Evolutionary conservation across 2,888 invertebrate species (phyloP).

Genomic region (Nephrotoma flavescens): DNA sequence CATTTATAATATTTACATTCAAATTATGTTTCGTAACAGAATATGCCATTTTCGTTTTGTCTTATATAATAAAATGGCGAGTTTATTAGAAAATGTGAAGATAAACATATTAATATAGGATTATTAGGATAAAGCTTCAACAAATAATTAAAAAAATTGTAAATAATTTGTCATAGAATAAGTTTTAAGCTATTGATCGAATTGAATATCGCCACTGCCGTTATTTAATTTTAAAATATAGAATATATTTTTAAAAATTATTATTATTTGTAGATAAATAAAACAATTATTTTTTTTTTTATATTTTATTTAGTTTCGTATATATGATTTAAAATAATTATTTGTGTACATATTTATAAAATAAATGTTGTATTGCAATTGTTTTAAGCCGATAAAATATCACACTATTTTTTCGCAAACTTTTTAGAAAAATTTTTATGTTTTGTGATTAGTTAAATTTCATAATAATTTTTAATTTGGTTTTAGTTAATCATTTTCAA

Average conservation of each 20-base stretch:
- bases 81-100: neutral
- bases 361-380: neutral
- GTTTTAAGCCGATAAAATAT: neutral
- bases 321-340: neutral
- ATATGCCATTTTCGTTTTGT: neutral
- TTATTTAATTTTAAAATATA: neutral
- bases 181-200: neutral
- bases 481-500: neutral
- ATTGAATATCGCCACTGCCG: neutral
- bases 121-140: neutral
- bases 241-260: neutral
- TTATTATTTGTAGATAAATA: neutral
- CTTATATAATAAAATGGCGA: neutral
- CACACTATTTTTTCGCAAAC: neutral
- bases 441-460: neutral
- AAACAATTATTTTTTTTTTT: neutral
- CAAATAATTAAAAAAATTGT: neutral
- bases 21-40: neutral
- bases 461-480: neutral
- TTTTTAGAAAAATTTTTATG: neutral
- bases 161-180: neutral
- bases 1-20: neutral
- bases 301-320: neutral
- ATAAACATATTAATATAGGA: neutral
- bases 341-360: neutral